Conservation (phyloP, 2,888 invertebrate species). For the Chymomyza amoena region DNA sequence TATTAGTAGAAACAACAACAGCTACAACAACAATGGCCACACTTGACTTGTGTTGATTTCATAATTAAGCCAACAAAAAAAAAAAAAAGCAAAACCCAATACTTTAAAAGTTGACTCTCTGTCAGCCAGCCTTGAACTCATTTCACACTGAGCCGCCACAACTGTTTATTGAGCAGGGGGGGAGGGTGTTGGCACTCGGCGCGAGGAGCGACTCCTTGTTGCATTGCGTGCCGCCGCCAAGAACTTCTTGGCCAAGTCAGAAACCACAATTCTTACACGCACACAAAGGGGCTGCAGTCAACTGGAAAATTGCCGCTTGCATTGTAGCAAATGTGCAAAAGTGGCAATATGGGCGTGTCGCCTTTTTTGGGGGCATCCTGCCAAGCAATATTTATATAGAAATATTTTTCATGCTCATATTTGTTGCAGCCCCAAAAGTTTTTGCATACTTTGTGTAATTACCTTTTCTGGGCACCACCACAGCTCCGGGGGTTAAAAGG, state of each 20-base stretch:
- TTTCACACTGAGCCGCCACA: slow-evolving; percentile 13
- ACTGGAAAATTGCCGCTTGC: slow-evolving; percentile 46
- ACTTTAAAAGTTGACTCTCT: not conserved
- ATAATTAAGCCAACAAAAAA: slow-evolving; percentile 42
- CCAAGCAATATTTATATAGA: slow-evolving; percentile 7
- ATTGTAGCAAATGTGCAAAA: not conserved
- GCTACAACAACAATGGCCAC: slow-evolving; percentile 50
- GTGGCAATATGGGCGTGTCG: not conserved
- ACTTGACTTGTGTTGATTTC: slow-evolving; percentile 57
- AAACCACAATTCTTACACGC: slow-evolving; percentile 64
- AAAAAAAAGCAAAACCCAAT: slow-evolving; percentile 21
- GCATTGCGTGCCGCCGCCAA: slow-evolving; percentile 54
- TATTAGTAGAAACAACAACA: slow-evolving; percentile 16
- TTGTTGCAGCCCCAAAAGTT: slow-evolving; percentile 19
- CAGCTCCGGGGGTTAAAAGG: slow-evolving; percentile 15
- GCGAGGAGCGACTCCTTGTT: slow-evolving; percentile 20
- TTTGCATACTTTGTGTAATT: slow-evolving; percentile 56
- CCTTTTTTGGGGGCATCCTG: not conserved
- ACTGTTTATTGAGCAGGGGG: not conserved
- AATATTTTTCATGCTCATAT: slow-evolving; percentile 39
- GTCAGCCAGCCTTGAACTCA: slow-evolving; percentile 52
- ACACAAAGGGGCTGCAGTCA: slow-evolving; percentile 40
- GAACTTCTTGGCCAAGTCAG: slow-evolving; percentile 46
- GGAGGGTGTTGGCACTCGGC: too few species aligned
- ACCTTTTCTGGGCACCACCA: slow-evolving; percentile 32